Base-by-base conservation (phyloP, 2,113 vertebrate genomes). In the Mus pahari region DNA sequence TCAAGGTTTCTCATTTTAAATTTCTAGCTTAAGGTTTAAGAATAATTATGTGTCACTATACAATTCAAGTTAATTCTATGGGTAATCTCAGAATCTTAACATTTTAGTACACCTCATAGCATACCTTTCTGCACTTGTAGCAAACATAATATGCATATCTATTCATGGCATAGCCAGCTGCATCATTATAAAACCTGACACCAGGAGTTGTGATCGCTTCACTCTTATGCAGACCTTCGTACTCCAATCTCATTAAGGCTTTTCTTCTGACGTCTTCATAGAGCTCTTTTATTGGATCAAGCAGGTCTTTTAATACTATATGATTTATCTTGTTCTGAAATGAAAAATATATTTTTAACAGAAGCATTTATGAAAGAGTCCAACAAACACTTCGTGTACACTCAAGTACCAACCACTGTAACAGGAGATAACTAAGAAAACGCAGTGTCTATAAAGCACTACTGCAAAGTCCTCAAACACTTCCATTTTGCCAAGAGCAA, bases 261-360 rank as follows among this genome's bases (percentile, higher is more conserved):
- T 99, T 99, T 92, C 99, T 99, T 98, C 99, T 99, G 92, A 99
- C 99, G 71, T 99, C 99, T 97, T 99, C 99, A 96, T 99, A 99
- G 17, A 99, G 99, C 97, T 99, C 99, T 98, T 99, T 99, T 97
- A 99, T 99, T 86, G 99, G 99, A 98, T 99, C 99, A 82, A 99
- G 99, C 97, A 99, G 98, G 98, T 99, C 99, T 97, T 99, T 99
- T 98, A 99, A 99, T 95, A 99, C 99, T 26, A 98, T 99, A 97
- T 99, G 99, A 98, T 99, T 99, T 98, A 99, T 99, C 99, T 99
- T 99, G 98, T 99, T 99, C 99, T 99, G 98, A 94, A 99, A 98
- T 81, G 79, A 75, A 93, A 79, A 66, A 24, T 50, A 91, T 48
- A 94, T 45, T 90, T 93, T 92, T 91, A 95, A 81, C 6, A 95